Conservation (phyloP, 2,888 invertebrate genomes). For the Trilocha varians region DNA sequence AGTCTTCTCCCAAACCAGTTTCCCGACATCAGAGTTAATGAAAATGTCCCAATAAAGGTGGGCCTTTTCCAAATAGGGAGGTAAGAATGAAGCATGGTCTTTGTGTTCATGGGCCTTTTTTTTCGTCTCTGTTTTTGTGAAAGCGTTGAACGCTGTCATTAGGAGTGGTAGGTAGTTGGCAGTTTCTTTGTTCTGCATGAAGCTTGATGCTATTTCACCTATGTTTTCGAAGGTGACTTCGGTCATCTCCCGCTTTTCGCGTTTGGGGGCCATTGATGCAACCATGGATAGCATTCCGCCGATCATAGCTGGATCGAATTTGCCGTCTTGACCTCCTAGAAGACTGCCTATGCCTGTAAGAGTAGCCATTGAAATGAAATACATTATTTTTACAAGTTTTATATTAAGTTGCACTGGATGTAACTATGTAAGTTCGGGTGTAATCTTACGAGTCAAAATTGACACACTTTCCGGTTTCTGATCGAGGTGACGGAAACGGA, state of each 20-base stretch:
- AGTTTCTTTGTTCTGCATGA: constrained; percentile 57
- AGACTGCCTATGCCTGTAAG: constrained; percentile 64
- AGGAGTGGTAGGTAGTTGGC: constrained; percentile 76
- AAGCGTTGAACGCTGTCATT: constrained; percentile 76
- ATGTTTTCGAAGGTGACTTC: constrained; percentile 69
- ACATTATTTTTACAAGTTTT: no score
- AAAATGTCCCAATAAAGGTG: constrained; percentile 87
- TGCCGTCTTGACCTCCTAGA: constrained; percentile 72
- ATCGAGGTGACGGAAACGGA: no score
- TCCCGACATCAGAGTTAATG: constrained; percentile 83
- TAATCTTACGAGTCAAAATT: no score
- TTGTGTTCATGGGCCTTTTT: constrained; percentile 76
- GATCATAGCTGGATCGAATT: constrained; percentile 72
- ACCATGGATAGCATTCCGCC: constrained; percentile 61
- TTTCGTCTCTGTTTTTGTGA: constrained; percentile 75
- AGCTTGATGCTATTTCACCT: constrained; percentile 68
- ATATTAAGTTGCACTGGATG: no score
- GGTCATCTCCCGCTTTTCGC: constrained; percentile 35
- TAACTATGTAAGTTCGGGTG: no score
- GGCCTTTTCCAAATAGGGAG: constrained; percentile 74
- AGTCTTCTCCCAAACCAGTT: constrained; percentile 80
- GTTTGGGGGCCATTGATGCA: constrained; percentile 43
- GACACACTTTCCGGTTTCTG: no score
- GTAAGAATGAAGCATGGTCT: constrained; percentile 80
- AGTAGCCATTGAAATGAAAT: background rate